Conservation (phyloP, 1,140 invertebrate species). For the Drosophila arizonae region DNA sequence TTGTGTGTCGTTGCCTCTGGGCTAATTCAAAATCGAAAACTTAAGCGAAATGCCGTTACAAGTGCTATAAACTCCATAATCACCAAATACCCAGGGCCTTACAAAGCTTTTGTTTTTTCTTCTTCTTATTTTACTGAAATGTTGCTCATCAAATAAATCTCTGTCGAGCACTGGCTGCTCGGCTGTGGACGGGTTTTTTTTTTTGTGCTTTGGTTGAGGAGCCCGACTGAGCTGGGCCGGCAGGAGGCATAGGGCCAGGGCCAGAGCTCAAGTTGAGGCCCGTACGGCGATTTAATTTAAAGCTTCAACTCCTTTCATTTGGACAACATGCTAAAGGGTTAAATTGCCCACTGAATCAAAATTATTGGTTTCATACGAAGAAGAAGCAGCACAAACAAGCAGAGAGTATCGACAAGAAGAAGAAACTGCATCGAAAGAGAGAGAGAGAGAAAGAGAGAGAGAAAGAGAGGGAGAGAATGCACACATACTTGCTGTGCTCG, state of each 20-base stretch:
- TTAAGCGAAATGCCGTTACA: slow-evolving; percentile 57
- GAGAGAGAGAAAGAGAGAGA: slow-evolving; percentile 12
- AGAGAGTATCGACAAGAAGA: slow-evolving; percentile 25
- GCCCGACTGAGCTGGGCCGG: neutral
- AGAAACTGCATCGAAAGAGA: neutral
- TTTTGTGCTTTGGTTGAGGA: neutral
- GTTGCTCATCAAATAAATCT: slow-evolving; percentile 78
- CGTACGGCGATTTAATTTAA: slow-evolving; percentile 78
- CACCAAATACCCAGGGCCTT: slow-evolving; percentile 47
- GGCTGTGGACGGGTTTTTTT: slow-evolving; percentile 30
- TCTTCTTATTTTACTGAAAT: slow-evolving; percentile 11
- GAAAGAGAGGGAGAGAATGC: slow-evolving; percentile 10
- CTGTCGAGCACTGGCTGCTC: slow-evolving; percentile 62
- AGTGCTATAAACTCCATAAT: slow-evolving; percentile 66
- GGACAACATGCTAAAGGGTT: slow-evolving; percentile 80
- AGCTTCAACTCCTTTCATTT: slow-evolving; percentile 78
- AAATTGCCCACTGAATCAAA: slow-evolving; percentile 83
- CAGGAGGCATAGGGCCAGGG: slow-evolving; percentile 1
- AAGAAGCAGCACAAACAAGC: slow-evolving; percentile 28
- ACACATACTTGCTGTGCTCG: slow-evolving; percentile 10
- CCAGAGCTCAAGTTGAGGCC: slow-evolving; percentile 16
- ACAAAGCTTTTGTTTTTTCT: slow-evolving; percentile 38
- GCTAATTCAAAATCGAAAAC: slow-evolving; percentile 44
- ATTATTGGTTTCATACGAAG: slow-evolving; percentile 77
- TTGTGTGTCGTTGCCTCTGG: slow-evolving; percentile 29